These are phyloP conservation scores for Erannis defoliaria DNA, from an alignment of 2,888 invertebrate species.

Conservation along the genomic window DNA sequence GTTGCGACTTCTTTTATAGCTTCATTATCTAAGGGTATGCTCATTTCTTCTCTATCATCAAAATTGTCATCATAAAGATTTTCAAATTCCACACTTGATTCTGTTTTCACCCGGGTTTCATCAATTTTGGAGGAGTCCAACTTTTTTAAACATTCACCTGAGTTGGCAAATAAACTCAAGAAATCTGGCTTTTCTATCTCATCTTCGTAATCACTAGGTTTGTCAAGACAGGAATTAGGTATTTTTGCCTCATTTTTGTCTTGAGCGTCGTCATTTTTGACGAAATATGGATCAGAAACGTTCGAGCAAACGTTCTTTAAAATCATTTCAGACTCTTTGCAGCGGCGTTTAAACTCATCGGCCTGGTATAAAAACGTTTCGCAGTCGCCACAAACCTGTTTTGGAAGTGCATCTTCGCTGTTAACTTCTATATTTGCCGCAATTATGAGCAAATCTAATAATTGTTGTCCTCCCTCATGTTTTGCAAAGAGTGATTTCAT, in stretches of 20 bases:
- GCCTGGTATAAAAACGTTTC: slow-evolving; percentile 62
- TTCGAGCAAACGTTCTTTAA: slow-evolving; percentile 57
- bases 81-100: slow-evolving; percentile 29
- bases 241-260: slow-evolving; percentile 20
- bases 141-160: slow-evolving; percentile 20
- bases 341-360: slow-evolving; percentile 71
- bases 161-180: slow-evolving; percentile 6
- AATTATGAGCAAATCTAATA: slow-evolving; percentile 64
- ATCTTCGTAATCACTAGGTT: slow-evolving; percentile 19
- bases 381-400: slow-evolving; percentile 74
- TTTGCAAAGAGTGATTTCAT: slow-evolving; percentile 65
- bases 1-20: slow-evolving; percentile 33
- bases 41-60: slow-evolving; percentile 40
- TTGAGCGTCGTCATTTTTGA: slow-evolving; percentile 31
- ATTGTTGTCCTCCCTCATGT: slow-evolving; percentile 55
- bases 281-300: slow-evolving; percentile 26
- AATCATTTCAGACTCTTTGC: slow-evolving; percentile 64
- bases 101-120: slow-evolving; percentile 24
- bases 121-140: slow-evolving; percentile 5
- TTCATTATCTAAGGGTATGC: slow-evolving; percentile 33
- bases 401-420: slow-evolving; percentile 63
- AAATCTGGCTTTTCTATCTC: slow-evolving; percentile 31
- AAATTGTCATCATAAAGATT: slow-evolving; percentile 41
- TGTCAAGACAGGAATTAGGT: slow-evolving; percentile 18
- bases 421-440: slow-evolving; percentile 65